A percentile compares a stretch with the other conserved stretches of the same genome.
Conservation (phyloP, 2,113 vertebrate species). For the Cephalopterus ornatus region DNA sequence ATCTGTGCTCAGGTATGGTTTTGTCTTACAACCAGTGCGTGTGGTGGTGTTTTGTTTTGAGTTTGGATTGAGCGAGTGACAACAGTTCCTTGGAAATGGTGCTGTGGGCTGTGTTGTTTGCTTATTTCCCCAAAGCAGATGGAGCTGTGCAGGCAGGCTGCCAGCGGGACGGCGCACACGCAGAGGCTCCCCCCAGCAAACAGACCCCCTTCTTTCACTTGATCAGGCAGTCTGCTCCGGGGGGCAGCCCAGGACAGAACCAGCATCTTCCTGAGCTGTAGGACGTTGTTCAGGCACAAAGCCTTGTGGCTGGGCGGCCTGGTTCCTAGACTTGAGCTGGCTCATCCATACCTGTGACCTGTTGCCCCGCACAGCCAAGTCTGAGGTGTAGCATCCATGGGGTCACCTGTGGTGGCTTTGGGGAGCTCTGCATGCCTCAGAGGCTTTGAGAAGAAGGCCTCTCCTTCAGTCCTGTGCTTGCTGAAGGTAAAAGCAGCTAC, state of each 20-base stretch:
- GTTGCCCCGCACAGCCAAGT: neutral
- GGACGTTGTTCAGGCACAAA: fast-evolving
- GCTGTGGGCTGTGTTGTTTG: neutral
- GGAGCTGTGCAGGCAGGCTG: neutral
- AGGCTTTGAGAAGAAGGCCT: neutral
- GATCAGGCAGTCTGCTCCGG: fast-evolving
- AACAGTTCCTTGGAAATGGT: neutral
- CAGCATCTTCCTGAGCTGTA: neutral
- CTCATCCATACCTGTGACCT: neutral
- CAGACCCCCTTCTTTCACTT: neutral
- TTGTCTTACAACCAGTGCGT: neutral
- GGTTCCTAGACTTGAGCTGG: neutral
- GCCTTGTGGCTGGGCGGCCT: neutral
- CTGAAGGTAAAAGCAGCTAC: neutral
- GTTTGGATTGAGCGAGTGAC: neutral
- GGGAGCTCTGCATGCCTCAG: neutral
- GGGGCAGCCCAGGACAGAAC: neutral
- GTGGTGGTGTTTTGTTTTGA: neutral
- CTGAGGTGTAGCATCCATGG: neutral
- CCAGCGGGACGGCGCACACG: fast-evolving
- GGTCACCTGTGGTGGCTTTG: neutral
- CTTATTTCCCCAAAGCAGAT: neutral
- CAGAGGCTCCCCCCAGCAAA: neutral
- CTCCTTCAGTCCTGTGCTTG: neutral
- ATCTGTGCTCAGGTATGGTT: neutral